phyloP scores from a whole-genome alignment of 1,140 invertebrate species.

The Leptopilina clavipes region DNA sequence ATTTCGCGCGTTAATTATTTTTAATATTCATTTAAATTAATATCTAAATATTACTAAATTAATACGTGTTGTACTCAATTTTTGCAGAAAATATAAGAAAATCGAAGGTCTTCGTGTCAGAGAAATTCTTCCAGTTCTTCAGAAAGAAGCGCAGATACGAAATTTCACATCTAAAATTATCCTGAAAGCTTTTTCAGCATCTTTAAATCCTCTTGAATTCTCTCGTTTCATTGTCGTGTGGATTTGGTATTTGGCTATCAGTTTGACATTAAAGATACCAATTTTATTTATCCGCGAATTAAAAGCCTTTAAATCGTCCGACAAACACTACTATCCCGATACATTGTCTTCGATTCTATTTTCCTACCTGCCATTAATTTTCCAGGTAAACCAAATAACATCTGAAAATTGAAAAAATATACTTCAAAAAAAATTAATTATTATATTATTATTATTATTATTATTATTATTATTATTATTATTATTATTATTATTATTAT shows the following conservation, averaged over 20 bases:
- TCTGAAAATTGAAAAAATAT: not conserved
- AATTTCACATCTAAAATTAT: constrained; percentile 58
- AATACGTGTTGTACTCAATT: too few species aligned
- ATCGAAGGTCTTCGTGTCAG: constrained; percentile 46
- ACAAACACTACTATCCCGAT: constrained; percentile 69
- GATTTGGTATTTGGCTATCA: constrained; percentile 63
- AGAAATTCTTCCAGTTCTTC: constrained; percentile 47
- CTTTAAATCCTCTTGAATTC: constrained; percentile 62
- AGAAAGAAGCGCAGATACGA: constrained; percentile 63
- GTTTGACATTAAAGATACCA: constrained; percentile 61
- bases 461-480: too few species aligned
- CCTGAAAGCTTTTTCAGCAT: constrained; percentile 51
- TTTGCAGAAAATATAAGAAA: constrained; percentile 59
- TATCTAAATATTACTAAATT: too few species aligned
- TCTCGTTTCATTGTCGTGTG: constrained; percentile 46
- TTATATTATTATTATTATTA: not conserved
- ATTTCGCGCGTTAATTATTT: too few species aligned
- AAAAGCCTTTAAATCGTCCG: constrained; percentile 60
- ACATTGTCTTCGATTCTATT: constrained; percentile 68
- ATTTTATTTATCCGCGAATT: constrained; percentile 63
- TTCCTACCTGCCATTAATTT: constrained; percentile 77
- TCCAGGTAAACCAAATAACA: constrained; percentile 54
- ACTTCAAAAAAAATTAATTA: not conserved
- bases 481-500: too few species aligned
- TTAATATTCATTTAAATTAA: too few species aligned